These are phyloP conservation scores for Cotesia congregata DNA, from an alignment of 2,888 invertebrate genomes.

Conservation along the genomic window DNA sequence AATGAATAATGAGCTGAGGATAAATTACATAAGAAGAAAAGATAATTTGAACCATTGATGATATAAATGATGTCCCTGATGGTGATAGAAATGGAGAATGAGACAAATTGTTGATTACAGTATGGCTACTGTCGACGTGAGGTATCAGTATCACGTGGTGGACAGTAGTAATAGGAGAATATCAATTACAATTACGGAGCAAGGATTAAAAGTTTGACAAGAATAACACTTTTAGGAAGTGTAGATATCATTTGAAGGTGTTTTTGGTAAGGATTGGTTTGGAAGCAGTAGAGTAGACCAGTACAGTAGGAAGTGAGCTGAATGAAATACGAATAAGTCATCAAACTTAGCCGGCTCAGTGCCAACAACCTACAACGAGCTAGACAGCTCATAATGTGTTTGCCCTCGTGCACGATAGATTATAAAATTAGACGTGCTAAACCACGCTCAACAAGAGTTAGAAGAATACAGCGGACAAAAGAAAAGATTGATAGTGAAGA, in stretches of 20 bases:
- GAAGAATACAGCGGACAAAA: conserved; percentile 51
- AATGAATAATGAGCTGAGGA: neutral
- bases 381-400: conserved; percentile 61
- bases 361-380: conserved; percentile 57
- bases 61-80: neutral
- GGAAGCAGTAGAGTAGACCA: neutral
- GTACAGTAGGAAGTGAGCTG: conserved; percentile 27
- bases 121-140: conserved; percentile 22
- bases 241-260: neutral
- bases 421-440: conserved; percentile 63
- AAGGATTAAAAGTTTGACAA: conserved; percentile 24
- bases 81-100: neutral
- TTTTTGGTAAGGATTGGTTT: neutral
- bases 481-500: conserved; percentile 48
- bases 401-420: conserved; percentile 61
- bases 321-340: conserved; percentile 46
- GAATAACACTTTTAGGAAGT: conserved; percentile 1
- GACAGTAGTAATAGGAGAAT: conserved; percentile 6
- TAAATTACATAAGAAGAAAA: neutral
- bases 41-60: neutral
- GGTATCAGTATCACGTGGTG: conserved; percentile 13
- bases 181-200: conserved; percentile 18
- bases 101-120: conserved; percentile 4
- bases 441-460: conserved; percentile 53
- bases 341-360: conserved; percentile 53